These are phyloP conservation scores for Oreocharis arfaki DNA, from an alignment of 2,113 vertebrate species.

Conservation along the genomic window DNA sequence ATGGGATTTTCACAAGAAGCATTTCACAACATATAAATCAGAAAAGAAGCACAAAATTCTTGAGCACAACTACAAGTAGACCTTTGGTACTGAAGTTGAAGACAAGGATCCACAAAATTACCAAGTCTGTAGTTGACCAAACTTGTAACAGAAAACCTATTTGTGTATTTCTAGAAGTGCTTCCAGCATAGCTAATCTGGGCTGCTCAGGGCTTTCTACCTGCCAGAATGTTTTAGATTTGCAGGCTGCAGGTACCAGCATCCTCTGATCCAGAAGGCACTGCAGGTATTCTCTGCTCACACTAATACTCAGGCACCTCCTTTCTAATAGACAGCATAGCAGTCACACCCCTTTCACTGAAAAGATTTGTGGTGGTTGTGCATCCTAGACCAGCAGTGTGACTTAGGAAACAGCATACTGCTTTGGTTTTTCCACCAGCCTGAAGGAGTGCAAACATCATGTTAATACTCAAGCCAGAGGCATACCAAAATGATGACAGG, in stretches of 20 bases:
- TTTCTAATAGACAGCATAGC: neutral
- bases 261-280: neutral
- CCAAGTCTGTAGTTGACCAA: neutral
- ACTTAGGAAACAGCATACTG: neutral
- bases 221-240: neutral
- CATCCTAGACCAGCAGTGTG: neutral
- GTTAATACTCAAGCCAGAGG: neutral
- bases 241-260: neutral
- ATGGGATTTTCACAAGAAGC: neutral
- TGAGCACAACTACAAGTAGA: neutral
- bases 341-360: neutral
- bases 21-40: neutral
- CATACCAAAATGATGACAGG: neutral
- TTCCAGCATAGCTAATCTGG: neutral
- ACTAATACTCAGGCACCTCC: neutral
- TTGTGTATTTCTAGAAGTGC: neutral
- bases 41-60: neutral
- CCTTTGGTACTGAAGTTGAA: neutral
- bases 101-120: neutral
- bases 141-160: neutral
- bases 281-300: neutral
- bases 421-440: neutral
- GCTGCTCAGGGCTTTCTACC: neutral
- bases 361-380: fast-evolving
- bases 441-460: neutral